phyloP scores from a whole-genome alignment of 2,113 vertebrate species.

The Diphyllodes magnificus region DNA sequence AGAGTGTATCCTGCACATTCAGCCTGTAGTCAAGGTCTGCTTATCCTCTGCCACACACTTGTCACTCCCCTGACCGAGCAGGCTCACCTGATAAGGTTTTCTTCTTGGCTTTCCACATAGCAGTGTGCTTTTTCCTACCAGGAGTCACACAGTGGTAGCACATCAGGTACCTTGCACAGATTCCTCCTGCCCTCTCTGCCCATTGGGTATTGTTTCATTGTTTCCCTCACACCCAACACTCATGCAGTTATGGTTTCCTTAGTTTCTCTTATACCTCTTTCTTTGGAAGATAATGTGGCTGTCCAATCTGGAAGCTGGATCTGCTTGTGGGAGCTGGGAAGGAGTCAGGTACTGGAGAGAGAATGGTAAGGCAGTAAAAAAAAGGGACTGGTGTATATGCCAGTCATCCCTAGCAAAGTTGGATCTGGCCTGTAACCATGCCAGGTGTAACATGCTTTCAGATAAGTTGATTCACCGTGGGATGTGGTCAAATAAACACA shows the following conservation, averaged over 20 bases:
- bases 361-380: not conserved
- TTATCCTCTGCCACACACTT: not conserved
- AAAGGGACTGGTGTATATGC: not conserved
- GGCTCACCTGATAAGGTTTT: not conserved
- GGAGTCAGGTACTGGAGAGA: not conserved
- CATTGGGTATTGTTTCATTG: not conserved
- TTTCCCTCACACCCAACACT: fast-evolving
- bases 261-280: not conserved
- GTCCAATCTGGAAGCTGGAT: not conserved
- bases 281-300: not conserved
- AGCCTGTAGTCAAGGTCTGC: not conserved
- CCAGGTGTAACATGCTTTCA: not conserved
- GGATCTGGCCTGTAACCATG: not conserved
- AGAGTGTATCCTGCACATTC: not conserved
- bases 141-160: not conserved
- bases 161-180: not conserved
- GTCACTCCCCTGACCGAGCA: not conserved
- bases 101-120: not conserved
- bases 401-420: not conserved
- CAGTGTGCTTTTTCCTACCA: not conserved
- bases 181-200: not conserved
- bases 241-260: fast-evolving
- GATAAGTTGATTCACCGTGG: not conserved
- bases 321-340: not conserved
- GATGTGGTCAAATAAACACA: not conserved